Evolutionary conservation across 1,140 invertebrate genomes (phyloP), one percentile per base, ranked within the genome.

Genomic region (Leptonema lineaticorne): DNA sequence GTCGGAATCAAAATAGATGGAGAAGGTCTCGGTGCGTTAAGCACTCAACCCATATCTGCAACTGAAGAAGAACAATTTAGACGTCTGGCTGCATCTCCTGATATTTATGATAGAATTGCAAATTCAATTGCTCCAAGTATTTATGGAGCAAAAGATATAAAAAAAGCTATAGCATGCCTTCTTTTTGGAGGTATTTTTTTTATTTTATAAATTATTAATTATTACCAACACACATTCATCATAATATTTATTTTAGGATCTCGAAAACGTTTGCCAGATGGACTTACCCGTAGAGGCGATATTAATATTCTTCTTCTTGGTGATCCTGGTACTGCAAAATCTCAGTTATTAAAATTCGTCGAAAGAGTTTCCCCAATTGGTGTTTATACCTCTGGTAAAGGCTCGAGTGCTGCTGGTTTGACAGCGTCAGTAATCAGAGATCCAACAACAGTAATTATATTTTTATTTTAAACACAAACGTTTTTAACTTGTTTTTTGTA

Each of bases 251-350:
- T 16, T 76, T 63, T 70, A 87, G 85, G 88, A 70, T 91, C 92
- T 0, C 82, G 93, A 11, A 95, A 95, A 78, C 88, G 91, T 63
- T 82, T 99, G 69, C 97, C 97, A 0, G 98, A 99, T 83, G 97
- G 96, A 7, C 80, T 99, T 46, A 95, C 91, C 1, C 85, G 97
- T 27, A 86, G 98, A 80, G 98, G 98, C 5, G 97, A 99, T 76
- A 97, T 99, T 60, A 99, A 99, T 79, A 85, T 99, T 3, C 80
- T 99, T 2, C 84, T 99, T 58, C 82, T 99, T 1, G 98, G 98
- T 65, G 98, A 99, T 85, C 98, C 98, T 26, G 97, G 98, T 76
- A 99, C 98, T 4, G 98, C 98, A 6, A 99, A 99, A 78, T 97
- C 95, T 18, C 98, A 99, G 77, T 79, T 99, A 28, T 81, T 99